phyloP scores from a whole-genome alignment of 2,113 vertebrate genomes.

The Cephalopholis sonnerati region DNA sequence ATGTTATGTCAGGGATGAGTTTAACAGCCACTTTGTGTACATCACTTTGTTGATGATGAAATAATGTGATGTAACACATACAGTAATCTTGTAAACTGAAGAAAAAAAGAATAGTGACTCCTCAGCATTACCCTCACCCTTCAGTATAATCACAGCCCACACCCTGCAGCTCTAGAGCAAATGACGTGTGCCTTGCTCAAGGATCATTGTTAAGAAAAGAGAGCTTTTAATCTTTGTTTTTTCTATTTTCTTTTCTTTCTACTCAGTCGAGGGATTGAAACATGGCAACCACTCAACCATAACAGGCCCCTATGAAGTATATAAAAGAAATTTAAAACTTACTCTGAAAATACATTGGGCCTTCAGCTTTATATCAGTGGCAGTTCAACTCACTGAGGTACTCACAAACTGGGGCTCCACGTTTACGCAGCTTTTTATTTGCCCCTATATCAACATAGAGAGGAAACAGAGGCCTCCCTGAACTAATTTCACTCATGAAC shows the following conservation, averaged over 20 bases:
- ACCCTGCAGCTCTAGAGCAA: neutral
- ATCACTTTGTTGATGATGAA: neutral
- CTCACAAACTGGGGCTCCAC: constrained; percentile 52
- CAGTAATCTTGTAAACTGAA: too few species aligned
- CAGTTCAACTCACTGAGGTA: constrained; percentile 34
- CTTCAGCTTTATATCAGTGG: constrained; percentile 38
- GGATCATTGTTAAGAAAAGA: neutral
- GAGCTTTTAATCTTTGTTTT: neutral
- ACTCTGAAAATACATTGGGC: constrained; percentile 12
- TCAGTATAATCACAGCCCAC: neutral
- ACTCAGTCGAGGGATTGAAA: neutral
- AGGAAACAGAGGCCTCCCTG: constrained; percentile 75
- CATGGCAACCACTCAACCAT: neutral
- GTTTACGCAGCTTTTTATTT: constrained; percentile 69
- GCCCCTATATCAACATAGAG: constrained; percentile 71
- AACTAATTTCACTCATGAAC: constrained; percentile 76
- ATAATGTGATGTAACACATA: neutral
- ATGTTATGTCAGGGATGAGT: neutral
- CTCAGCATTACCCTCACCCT: too few species aligned
- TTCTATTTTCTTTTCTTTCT: neutral
- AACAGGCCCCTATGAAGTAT: neutral
- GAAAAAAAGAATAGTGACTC: too few species aligned
- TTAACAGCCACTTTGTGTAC: neutral
- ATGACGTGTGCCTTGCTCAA: neutral
- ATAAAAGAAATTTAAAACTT: constrained; percentile 10